Percentiles rank a stretch among this genome's conserved stretches.
Evolutionary conservation across 2,888 invertebrate genomes (phyloP).

Genomic region (Volucella inflata): DNA sequence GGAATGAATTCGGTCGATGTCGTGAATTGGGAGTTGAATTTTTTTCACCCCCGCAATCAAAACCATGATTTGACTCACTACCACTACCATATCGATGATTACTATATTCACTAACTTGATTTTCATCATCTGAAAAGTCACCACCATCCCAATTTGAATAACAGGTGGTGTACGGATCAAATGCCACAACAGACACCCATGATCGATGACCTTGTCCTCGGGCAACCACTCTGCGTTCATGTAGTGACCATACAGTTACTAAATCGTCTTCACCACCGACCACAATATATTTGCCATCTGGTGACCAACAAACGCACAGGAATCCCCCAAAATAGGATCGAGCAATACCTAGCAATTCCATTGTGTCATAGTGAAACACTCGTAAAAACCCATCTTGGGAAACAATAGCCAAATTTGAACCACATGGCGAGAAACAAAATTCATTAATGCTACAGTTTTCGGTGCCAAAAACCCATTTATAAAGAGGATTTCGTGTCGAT

Average conservation of each 20-base stretch:
- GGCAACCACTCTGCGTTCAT: conserved; percentile 96
- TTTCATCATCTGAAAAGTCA: conserved; percentile 86
- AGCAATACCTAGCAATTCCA: conserved; percentile 97
- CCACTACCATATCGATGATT: conserved; percentile 68
- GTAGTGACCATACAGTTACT: conserved; percentile 98
- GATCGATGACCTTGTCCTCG: conserved; percentile 98
- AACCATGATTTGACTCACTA: conserved; percentile 77
- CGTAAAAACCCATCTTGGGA: conserved; percentile 97
- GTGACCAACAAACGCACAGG: conserved; percentile 98
- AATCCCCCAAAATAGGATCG: conserved; percentile 99
- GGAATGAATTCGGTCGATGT: conserved; percentile 82
- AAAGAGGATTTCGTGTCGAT: conserved; percentile 97
- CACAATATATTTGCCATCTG: conserved; percentile 96
- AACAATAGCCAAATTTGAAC: conserved; percentile 95
- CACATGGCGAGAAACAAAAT: conserved; percentile 98
- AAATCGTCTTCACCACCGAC: conserved; percentile 99
- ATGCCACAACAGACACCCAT: conserved; percentile 98
- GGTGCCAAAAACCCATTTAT: conserved; percentile 93
- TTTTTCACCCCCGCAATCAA: conserved; percentile 79
- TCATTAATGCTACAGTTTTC: conserved; percentile 96
- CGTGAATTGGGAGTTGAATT: conserved; percentile 80
- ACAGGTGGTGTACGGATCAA: conserved; percentile 93
- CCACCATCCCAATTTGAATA: conserved; percentile 87
- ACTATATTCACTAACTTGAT: conserved; percentile 82
- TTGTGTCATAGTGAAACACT: conserved; percentile 98